Conservation (phyloP, 2,888 invertebrate genomes). For the Trisateles emortualis region DNA sequence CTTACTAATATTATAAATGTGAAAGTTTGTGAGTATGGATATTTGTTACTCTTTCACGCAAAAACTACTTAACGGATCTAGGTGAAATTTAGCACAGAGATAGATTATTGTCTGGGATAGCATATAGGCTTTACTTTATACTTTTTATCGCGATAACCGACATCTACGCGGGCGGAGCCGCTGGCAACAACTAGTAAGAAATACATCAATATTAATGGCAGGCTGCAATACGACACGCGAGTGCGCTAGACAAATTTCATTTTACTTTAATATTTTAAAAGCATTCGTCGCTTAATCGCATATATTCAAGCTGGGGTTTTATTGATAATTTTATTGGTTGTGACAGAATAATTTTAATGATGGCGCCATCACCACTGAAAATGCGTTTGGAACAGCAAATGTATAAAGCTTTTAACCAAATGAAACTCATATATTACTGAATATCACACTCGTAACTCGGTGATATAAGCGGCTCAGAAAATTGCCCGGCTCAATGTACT, state of each 20-base stretch:
- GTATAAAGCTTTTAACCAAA: constrained; percentile 84
- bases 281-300: constrained; percentile 50
- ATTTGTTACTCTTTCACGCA: too few species aligned
- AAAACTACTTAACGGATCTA: too few species aligned
- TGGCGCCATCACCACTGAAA: constrained; percentile 67
- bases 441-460: constrained; percentile 78
- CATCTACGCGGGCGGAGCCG: too few species aligned
- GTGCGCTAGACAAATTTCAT: constrained; percentile 41
- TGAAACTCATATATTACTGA: constrained; percentile 81
- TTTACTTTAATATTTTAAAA: constrained; percentile 51
- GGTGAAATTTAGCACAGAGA: too few species aligned
- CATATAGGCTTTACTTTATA: too few species aligned
- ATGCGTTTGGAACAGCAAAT: constrained; percentile 72
- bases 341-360: constrained; percentile 76
- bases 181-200: too few species aligned
- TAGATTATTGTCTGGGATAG: too few species aligned
- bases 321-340: constrained; percentile 66
- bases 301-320: constrained; percentile 60
- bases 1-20: too few species aligned
- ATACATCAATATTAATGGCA: constrained; percentile 33
- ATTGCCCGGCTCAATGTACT: constrained; percentile 75
- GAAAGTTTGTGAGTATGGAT: too few species aligned
- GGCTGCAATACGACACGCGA: constrained; percentile 15
- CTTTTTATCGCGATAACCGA: too few species aligned
- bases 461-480: constrained; percentile 78